These are phyloP conservation scores for Drosophila austrosaltans DNA, from an alignment of 2,888 invertebrate species.

Conservation along the genomic window DNA sequence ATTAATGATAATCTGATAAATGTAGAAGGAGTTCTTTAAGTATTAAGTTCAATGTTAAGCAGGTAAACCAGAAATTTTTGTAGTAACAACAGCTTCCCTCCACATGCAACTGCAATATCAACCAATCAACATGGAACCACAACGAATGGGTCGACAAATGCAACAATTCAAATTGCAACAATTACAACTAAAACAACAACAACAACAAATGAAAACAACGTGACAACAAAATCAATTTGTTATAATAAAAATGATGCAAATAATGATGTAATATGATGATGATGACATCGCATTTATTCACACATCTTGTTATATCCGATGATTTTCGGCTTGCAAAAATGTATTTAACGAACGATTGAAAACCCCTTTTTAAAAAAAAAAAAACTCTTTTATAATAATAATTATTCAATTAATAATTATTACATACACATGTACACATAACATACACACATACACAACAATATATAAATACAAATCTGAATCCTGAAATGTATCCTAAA, in stretches of 20 bases:
- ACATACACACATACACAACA: slow-evolving; percentile 4
- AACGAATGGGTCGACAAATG: slow-evolving; percentile 25
- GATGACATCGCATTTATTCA: slow-evolving; percentile 83
- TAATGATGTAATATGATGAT: slow-evolving; percentile 81
- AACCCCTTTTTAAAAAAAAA: slow-evolving; percentile 25
- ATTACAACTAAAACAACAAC: slow-evolving; percentile 32
- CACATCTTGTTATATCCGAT: slow-evolving; percentile 83
- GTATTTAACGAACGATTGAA: slow-evolving; percentile 80
- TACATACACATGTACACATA: slow-evolving; percentile 18
- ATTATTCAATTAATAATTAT: slow-evolving; percentile 26
- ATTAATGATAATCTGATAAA: slow-evolving; percentile 19
- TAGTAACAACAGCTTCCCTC: slow-evolving; percentile 78
- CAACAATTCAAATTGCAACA: slow-evolving; percentile 40
- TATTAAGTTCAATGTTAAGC: slow-evolving; percentile 67
- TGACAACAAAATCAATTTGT: slow-evolving; percentile 60
- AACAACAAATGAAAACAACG: slow-evolving; percentile 48
- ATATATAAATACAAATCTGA: slow-evolving; percentile 3
- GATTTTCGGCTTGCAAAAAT: slow-evolving; percentile 83
- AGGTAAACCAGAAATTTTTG: slow-evolving; percentile 63
- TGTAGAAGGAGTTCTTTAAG: slow-evolving; percentile 65
- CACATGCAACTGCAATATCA: slow-evolving; percentile 55
- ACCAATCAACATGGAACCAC: slow-evolving; percentile 28
- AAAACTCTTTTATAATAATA: slow-evolving; percentile 24
- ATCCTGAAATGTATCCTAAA: slow-evolving; percentile 17
- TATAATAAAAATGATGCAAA: slow-evolving; percentile 72